A percentile compares a stretch with the other conserved stretches of the same genome.
Conservation (phyloP, 2,797 vertebrate genomes). For the Crenichthys baileyi region DNA sequence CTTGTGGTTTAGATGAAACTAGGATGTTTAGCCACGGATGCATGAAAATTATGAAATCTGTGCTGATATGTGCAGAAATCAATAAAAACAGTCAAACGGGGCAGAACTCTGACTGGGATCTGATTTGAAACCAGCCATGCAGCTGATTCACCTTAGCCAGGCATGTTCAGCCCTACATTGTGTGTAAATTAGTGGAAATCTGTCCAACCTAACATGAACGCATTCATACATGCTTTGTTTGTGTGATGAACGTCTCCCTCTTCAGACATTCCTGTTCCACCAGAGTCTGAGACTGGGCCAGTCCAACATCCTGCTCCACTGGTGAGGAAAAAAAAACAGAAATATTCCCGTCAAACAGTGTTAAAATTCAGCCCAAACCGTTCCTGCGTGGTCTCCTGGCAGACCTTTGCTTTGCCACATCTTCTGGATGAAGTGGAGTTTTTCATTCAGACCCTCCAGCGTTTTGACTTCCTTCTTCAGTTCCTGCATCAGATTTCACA, state of each 20-base stretch:
- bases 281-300: conserved; percentile 6
- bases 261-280: conserved; percentile 32
- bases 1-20: too few relatives aligned
- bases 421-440: conserved; percentile 35
- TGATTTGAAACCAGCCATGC: too few relatives aligned
- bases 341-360: not conserved
- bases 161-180: too few relatives aligned
- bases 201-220: not conserved
- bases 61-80: too few relatives aligned
- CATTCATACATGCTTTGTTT: conserved; percentile 52
- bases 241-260: not conserved
- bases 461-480: conserved; percentile 40
- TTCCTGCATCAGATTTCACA: conserved; percentile 40
- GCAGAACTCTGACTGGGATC: too few relatives aligned
- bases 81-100: too few relatives aligned
- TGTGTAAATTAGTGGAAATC: too few relatives aligned
- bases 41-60: too few relatives aligned
- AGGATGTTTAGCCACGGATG: too few relatives aligned
- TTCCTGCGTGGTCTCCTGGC: not conserved
- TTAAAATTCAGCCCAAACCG: not conserved
- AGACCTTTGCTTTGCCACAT: conserved; percentile 42
- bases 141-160: too few relatives aligned
- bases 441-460: conserved; percentile 45
- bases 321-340: conserved; percentile 7
- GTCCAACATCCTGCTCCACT: conserved; percentile 41